Percentiles rank a stretch among this genome's conserved stretches.
Evolutionary conservation across 2,113 vertebrate genomes (phyloP).

Genomic region (Bos indicus): DNA sequence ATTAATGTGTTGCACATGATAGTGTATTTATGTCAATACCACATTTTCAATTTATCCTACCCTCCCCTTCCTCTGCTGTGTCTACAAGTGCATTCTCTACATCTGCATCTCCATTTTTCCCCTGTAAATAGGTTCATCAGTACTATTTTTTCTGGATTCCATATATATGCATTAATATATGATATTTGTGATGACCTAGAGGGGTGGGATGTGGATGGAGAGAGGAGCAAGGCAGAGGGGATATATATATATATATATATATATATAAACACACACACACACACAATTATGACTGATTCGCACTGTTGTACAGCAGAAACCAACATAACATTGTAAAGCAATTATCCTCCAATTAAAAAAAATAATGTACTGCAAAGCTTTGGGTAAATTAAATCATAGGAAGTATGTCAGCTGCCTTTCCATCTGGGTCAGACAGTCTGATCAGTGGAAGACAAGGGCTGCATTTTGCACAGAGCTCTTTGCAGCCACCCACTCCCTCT

Average conservation of each 20-base stretch:
- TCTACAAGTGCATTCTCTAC: background rate
- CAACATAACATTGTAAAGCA: background rate
- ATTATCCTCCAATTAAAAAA: background rate
- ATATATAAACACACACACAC: fast-evolving
- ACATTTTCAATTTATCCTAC: background rate
- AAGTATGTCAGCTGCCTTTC: background rate
- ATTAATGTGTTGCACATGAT: background rate
- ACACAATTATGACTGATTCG: background rate
- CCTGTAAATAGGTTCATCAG: background rate
- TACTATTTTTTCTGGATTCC: background rate
- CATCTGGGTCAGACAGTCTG: background rate
- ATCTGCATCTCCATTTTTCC: background rate
- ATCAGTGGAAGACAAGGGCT: background rate
- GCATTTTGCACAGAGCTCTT: background rate
- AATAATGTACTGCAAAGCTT: background rate
- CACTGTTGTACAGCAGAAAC: background rate
- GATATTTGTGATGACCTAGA: background rate
- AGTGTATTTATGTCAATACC: background rate
- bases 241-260: background rate
- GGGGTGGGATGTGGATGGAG: background rate
- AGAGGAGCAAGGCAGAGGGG: background rate
- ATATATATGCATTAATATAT: background rate
- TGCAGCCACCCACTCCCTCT: too few species aligned
- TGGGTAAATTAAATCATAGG: background rate
- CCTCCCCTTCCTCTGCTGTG: background rate